Evolutionary conservation across 2,888 invertebrate genomes (phyloP).

Genomic region (Rapana venosa): DNA sequence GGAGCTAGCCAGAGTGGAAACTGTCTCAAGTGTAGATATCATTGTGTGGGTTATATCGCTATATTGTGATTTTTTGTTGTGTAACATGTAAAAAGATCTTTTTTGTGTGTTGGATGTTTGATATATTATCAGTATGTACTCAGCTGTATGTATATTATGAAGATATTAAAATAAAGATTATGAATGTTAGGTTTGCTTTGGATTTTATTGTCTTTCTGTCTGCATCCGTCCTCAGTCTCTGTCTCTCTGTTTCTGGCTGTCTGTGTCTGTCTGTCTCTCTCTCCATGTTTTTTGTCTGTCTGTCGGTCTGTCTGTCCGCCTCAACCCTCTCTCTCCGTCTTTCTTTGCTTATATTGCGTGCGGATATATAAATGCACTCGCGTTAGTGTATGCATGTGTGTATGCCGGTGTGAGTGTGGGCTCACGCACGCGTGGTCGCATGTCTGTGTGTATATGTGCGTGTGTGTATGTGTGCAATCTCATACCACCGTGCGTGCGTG

Average conservation of each 20-base stretch:
- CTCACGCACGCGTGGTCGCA: background rate
- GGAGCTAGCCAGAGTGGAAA: too few relatives aligned
- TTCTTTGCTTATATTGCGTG: background rate
- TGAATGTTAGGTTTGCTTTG: too few relatives aligned
- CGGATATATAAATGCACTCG: background rate
- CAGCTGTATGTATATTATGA: too few relatives aligned
- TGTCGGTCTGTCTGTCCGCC: background rate
- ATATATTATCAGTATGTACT: too few relatives aligned
- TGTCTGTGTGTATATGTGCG: constrained; percentile 25
- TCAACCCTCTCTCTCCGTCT: too few relatives aligned
- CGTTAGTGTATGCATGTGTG: constrained; percentile 1
- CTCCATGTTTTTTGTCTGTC: background rate
- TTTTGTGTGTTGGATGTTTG: too few relatives aligned
- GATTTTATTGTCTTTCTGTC: too few relatives aligned
- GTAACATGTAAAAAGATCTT: too few relatives aligned
- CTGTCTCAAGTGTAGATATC: too few relatives aligned
- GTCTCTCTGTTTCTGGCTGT: background rate
- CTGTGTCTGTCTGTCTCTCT: background rate
- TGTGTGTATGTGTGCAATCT: constrained; percentile 10
- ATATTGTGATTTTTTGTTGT: too few relatives aligned
- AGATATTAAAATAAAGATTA: too few relatives aligned
- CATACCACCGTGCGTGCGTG: constrained; percentile 1
- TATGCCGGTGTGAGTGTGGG: constrained; percentile 15
- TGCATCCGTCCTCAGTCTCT: background rate
- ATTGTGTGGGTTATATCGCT: too few relatives aligned